Conservation (phyloP, 1,140 invertebrate species). For the Himalopsyche phryganea region DNA sequence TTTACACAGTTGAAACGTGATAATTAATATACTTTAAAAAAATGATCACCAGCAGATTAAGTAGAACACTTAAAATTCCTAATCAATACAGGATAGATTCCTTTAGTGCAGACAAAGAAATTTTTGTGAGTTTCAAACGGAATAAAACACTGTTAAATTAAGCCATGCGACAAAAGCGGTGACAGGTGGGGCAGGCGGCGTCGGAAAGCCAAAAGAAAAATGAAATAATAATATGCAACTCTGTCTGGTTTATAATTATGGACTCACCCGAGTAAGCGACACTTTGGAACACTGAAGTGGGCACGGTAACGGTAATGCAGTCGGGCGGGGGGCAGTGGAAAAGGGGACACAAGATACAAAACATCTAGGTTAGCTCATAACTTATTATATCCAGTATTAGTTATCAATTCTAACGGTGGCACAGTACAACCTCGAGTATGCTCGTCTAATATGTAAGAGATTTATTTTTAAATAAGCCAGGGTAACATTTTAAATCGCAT, state of each 20-base stretch:
- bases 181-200: not conserved
- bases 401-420: too few relatives aligned
- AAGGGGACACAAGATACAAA: constrained; percentile 27
- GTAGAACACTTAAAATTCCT: too few relatives aligned
- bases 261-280: constrained; percentile 90
- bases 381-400: not conserved
- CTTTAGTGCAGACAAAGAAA: not conserved
- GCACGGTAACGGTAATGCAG: constrained; percentile 21
- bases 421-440: too few relatives aligned
- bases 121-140: not conserved
- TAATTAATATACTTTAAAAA: too few relatives aligned
- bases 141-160: not conserved
- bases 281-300: constrained; percentile 82
- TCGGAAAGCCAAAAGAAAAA: not conserved
- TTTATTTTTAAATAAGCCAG: too few relatives aligned
- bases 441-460: too few relatives aligned
- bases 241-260: not conserved
- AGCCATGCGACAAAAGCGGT: not conserved
- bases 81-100: not conserved
- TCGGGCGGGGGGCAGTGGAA: constrained; percentile 13
- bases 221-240: not conserved
- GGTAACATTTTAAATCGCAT: too few relatives aligned
- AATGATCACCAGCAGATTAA: too few relatives aligned
- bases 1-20: too few relatives aligned
- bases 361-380: constrained; percentile 31